Conservation (phyloP, 2,113 vertebrate genomes). For the Gila orcuttii region DNA sequence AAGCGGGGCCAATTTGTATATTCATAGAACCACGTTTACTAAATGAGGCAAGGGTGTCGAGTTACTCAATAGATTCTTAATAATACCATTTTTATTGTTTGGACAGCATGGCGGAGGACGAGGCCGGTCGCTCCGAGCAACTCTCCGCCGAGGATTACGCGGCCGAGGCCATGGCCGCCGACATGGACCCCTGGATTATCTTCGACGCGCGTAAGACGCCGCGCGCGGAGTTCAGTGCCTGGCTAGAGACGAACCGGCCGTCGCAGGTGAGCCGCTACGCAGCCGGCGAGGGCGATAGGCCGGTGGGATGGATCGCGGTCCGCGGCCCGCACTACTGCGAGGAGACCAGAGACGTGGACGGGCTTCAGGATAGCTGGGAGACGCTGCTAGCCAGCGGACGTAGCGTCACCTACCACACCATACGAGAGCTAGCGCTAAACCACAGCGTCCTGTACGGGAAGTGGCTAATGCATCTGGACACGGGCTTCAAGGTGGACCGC, state of each 20-base stretch:
- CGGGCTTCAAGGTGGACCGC: conserved; percentile 88
- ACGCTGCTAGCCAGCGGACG: conserved; percentile 78
- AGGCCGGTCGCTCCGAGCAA: conserved; percentile 41
- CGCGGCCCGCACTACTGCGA: conserved; percentile 71
- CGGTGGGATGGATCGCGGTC: conserved; percentile 86
- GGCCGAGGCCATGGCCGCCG: conserved; percentile 86
- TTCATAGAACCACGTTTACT: no score
- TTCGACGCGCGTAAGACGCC: conserved; percentile 83
- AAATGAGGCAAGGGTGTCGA: no score
- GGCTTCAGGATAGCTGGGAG: conserved; percentile 87
- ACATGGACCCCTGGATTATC: conserved; percentile 89
- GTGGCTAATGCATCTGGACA: conserved; percentile 88
- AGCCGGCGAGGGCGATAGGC: conserved; percentile 66
- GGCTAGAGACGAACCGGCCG: conserved; percentile 86
- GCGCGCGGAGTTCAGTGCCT: conserved; percentile 80
- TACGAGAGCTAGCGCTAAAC: conserved; percentile 87
- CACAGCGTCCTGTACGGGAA: conserved; percentile 83
- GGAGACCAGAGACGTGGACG: conserved; percentile 68
- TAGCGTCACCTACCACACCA: conserved; percentile 76
- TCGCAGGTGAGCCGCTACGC: conserved; percentile 82
- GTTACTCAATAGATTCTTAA: no score
- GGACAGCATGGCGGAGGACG: conserved; percentile 41
- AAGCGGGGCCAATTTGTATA: no score
- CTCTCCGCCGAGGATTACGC: conserved; percentile 79
- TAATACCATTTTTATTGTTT: no score